Percentiles rank a stretch among this genome's conserved stretches.
phyloP scores from a whole-genome alignment of 2,797 vertebrate species.

The Lates japonicus region DNA sequence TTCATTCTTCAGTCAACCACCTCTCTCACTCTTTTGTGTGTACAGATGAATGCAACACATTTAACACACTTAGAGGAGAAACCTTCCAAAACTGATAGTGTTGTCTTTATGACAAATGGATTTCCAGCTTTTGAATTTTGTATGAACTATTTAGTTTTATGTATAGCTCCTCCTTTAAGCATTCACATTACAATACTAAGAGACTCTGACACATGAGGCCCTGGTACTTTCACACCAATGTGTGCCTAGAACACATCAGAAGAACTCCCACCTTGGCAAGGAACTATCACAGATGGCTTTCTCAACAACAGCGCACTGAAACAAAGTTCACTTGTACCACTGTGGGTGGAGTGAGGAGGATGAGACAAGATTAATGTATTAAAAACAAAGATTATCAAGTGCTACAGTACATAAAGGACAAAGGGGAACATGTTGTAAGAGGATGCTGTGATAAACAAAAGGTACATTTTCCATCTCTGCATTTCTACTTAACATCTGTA shows the following conservation, averaged over 20 bases:
- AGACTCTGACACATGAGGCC: constrained; percentile 25
- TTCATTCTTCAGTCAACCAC: not conserved
- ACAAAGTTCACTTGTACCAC: constrained; percentile 48
- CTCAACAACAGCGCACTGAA: constrained; percentile 24
- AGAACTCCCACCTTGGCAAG: constrained; percentile 30
- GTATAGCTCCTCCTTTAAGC: too few relatives aligned
- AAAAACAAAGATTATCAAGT: constrained; percentile 9
- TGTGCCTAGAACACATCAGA: constrained; percentile 40
- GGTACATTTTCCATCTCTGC: not conserved
- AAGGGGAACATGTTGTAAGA: not conserved
- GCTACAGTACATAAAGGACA: not conserved
- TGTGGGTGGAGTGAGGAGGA: constrained; percentile 57
- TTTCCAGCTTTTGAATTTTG: not conserved
- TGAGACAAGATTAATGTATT: constrained; percentile 14
- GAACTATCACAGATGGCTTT: constrained; percentile 53
- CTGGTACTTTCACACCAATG: constrained; percentile 42
- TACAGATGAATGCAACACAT: not conserved
- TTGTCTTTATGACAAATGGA: not conserved
- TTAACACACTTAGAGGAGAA: not conserved
- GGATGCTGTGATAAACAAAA: not conserved
- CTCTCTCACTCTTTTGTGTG: not conserved
- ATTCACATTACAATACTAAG: constrained; percentile 5
- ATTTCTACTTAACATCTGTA: not conserved
- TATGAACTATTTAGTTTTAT: not conserved
- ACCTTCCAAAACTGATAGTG: not conserved